Evolutionary conservation across 2,797 vertebrate species (phyloP), one percentile per base, ranked within the genome.

Genomic region (Erpetoichthys calabaricus): DNA sequence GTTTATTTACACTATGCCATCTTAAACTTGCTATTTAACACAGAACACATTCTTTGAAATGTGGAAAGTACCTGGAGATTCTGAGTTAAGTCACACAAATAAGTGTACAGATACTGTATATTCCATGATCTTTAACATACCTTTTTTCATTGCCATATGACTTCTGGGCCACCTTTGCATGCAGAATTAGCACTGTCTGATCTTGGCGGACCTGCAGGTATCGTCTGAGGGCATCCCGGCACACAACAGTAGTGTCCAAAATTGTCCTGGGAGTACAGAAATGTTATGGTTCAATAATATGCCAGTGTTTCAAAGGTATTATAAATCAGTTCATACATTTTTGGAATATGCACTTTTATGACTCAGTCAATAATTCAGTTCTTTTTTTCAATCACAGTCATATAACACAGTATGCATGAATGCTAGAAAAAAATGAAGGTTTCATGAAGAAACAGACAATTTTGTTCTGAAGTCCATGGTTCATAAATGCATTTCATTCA

Each of bases 131-230:
- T 25, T 25, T 25, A 25, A 25, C 25, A 25, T 71, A 97, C 94
- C 94, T 81, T 70, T 98, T 98, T 60, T 98, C 94, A 0, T 88
- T 98, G 67, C 94, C 94, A 0, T 98, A 98, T 0, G 94, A 97
- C 68, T 98, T 98, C 79, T 98, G 94, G 4, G 94, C 94, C 0
- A 97, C 94, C 63, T 92, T 96, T 67, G 94, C 90, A 0, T 97
- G 94, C 3, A 96, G 81, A 60, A 98, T 94, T 64, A 86, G 58
- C 42, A 97, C 79, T 0, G 80, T 89, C 77, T 89, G 91, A 64
- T 92, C 85, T 0, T 81, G 73, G 2, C 77, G 85, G 49, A 84
- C 75, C 70, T 89, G 86, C 63, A 89, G 79, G 66, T 83, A 84
- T 44, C 72, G 73, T 43, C 78, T 65, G 57, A 82, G 77, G 0